Evolutionary conservation across 2,113 vertebrate genomes (phyloP), one percentile per base, ranked within the genome.

Genomic region (Oncorhynchus nerka): DNA sequence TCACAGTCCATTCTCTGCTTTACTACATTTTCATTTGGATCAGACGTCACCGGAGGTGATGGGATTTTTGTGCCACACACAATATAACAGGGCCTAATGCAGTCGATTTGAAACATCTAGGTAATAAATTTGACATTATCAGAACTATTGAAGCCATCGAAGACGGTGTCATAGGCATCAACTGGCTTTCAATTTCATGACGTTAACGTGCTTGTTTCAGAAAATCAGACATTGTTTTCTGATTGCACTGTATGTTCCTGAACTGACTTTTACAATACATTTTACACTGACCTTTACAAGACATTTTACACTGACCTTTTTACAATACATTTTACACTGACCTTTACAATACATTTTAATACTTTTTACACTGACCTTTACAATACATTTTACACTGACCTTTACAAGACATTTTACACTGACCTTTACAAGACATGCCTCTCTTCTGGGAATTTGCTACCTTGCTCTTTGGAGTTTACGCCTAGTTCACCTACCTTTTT

Each of bases 1-100:
- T 68, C 32, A 20, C 85, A 84, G 73, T 85, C 68, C 81, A 22
- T 45, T 72, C 26, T 68, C 66, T 16, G 12, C 66, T 20, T 5
- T 6, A 11, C 30, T 34, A 4, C 20, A 20, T 45, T 39, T 66
- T 68, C 8, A 7, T 39, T 19, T 26, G 62, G n/a, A 26, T 64
- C 6, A 64, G n/a, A 26, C 22, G 22, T 57, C 3, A 57, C 5
- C 1, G 39, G 39, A 4, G 55, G 55, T 20, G 16, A 57, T 57
- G 55, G 55, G 16, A 57, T 20, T 5, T 57, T 5, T 19, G 13
- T 19, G 13, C 5, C 55, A 57, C 55, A 15, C 55, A 57, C 19
- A 57, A 6, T 20, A 20, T 57, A 57, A 57, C 19, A 5, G 16
- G 16, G 16, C 55, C 20, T 57, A 20, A 20, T 57, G 19, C 26